Evolutionary conservation across 1,140 invertebrate species (phyloP).

Genomic region (Zelostemma sp.): DNA sequence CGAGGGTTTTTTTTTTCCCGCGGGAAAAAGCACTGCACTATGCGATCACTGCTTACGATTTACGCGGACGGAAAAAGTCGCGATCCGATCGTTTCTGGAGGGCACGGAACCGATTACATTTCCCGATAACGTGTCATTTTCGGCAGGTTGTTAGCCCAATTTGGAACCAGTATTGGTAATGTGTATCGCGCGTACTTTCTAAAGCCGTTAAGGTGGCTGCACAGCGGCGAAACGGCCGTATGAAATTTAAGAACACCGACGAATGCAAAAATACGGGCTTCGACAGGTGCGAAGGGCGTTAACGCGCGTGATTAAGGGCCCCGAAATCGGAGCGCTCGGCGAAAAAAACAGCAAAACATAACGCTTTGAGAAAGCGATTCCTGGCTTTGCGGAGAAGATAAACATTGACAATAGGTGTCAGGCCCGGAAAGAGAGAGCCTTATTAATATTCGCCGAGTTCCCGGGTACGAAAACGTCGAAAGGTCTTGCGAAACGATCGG

Average conservation of each 20-base stretch:
- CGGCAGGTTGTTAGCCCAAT: conserved; percentile 39
- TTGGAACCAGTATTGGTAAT: conserved; percentile 34
- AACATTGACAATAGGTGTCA: not conserved
- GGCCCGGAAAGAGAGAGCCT: not conserved
- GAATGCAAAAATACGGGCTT: conserved; percentile 4
- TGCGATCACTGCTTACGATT: not conserved
- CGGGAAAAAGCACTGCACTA: conserved; percentile 3
- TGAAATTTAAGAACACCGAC: conserved; percentile 27
- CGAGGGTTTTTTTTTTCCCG: no score
- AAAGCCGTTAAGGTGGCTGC: conserved; percentile 59
- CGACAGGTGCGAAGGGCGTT: conserved; percentile 16
- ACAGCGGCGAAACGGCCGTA: conserved; percentile 48
- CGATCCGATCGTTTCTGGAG: not conserved
- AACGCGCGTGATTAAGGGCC: not conserved
- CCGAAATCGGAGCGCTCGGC: not conserved
- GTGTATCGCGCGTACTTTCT: conserved; percentile 56
- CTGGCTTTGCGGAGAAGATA: no score
- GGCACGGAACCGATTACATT: no score
- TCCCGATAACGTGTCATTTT: conserved; percentile 21
- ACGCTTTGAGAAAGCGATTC: no score
- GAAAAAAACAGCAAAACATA: not conserved
- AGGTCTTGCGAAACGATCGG: conserved; percentile 1
- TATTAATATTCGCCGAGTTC: no score
- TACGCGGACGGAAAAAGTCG: not conserved
- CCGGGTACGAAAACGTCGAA: not conserved